Evolutionary conservation across 2,797 vertebrate genomes (phyloP), one percentile per base, ranked within the genome.

Genomic region (Typhlichthys eigenmanni): DNA sequence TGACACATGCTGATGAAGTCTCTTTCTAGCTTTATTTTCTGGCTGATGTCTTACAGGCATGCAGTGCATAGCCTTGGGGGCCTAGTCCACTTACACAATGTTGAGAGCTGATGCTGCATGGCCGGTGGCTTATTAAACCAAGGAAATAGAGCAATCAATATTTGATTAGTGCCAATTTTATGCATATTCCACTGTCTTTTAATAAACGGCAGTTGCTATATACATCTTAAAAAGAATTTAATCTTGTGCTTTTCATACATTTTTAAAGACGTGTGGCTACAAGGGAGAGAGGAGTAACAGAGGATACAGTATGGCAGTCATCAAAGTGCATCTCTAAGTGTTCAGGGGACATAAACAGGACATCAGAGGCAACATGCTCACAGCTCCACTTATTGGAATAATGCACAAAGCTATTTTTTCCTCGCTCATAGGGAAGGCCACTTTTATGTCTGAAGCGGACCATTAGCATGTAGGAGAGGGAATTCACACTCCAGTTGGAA

Each of bases 401-500:
- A 24, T 34, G 56, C 59, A 60, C 64, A 1, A 8, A 62, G 80
- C 69, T 68, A 72, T 78, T 85, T 81, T 81, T 76, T 75, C 55
- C 66, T 66, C 43, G 64, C 64, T 13, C 17, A 52, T 50, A 65
- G 62, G 50, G 32, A 56, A 11, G 74, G 76, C 59, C 71, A 74
- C 84, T 84, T 79, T 76, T 84, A 68, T 84, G 83, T 81, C 75
- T 84, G 69, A 77, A 70, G 74, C 72, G 50, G 75, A 74, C 84
- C 83, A 88, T 90, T 90, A 90, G 84, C 88, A 85, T 86, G 83
- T 71, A 86, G 83, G 79, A 82, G 83, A 76, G 84, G 79, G 88
- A 92, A 87, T 87, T 89, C 81, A 76, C 86, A 89, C 84, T 80
- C 71, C 83, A 87, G 85, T 83, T 87, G 82, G 83, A 89, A 72